Evolutionary conservation across 2,797 vertebrate species (phyloP).

Genomic region (Danio albolineatus): DNA sequence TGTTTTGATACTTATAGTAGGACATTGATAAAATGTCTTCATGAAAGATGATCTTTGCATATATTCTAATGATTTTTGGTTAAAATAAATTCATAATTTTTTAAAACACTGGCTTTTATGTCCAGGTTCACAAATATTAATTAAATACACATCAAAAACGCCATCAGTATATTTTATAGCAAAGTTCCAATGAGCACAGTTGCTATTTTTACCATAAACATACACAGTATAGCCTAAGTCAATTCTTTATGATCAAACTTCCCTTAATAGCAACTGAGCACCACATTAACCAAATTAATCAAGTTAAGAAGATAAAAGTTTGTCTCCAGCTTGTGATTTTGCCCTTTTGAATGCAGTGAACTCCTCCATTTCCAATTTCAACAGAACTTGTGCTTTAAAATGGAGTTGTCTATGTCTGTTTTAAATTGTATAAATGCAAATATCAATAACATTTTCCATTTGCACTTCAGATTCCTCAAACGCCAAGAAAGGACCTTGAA

Average conservation of each 20-base stretch:
- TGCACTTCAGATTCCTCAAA: neutral
- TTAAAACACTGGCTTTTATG: too few relatives aligned
- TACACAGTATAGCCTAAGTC: neutral
- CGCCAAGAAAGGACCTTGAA: constrained; percentile 41
- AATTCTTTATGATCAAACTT: neutral
- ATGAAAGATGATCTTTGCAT: too few relatives aligned
- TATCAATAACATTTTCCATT: neutral
- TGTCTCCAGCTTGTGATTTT: neutral
- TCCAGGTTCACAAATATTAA: too few relatives aligned
- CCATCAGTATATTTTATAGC: neutral
- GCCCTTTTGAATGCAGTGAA: neutral
- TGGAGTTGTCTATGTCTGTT: neutral
- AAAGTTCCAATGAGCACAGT: neutral
- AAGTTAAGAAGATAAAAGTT: neutral
- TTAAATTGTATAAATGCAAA: neutral
- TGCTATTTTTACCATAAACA: neutral
- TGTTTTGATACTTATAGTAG: too few relatives aligned
- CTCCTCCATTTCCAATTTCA: neutral
- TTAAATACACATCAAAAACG: neutral
- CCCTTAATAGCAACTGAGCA: neutral
- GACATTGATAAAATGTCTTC: too few relatives aligned
- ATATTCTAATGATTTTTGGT: too few relatives aligned
- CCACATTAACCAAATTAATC: neutral
- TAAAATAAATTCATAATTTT: too few relatives aligned
- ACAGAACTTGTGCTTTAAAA: neutral